Conservation (phyloP, 1,140 invertebrate species). For the Condylostylus longicornis region DNA sequence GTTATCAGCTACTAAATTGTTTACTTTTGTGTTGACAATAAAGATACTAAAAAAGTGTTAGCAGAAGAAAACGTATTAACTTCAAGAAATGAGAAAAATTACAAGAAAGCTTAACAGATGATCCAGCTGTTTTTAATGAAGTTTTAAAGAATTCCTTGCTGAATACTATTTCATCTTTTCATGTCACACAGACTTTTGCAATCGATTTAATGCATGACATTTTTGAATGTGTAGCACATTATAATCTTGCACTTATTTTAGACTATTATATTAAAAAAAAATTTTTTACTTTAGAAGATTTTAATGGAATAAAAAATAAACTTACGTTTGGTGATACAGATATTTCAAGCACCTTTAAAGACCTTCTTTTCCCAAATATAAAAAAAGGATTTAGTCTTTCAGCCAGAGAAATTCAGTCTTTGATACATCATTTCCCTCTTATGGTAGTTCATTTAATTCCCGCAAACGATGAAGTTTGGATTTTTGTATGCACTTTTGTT, state of each 20-base stretch:
- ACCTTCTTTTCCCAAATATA: not conserved
- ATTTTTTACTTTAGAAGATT: constrained; percentile 14
- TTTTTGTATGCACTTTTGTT: no score
- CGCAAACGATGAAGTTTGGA: constrained; percentile 12
- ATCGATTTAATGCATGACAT: constrained; percentile 24
- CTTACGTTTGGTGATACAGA: constrained; percentile 1
- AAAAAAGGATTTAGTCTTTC: constrained; percentile 11
- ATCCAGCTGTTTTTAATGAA: constrained; percentile 12
- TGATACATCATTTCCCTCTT: constrained; percentile 13
- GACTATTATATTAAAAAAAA: constrained; percentile 13
- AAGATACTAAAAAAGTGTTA: not conserved
- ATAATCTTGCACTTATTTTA: constrained; percentile 15
- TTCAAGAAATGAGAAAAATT: not conserved
- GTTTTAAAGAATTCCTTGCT: constrained; percentile 11
- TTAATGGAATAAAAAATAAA: constrained; percentile 9
- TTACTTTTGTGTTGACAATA: constrained; percentile 18
- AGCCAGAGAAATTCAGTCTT: constrained; percentile 17
- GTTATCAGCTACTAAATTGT: constrained; percentile 17
- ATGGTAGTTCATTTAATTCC: constrained; percentile 16
- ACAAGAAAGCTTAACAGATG: constrained; percentile 3
- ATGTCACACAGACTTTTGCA: constrained; percentile 15
- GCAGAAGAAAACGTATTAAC: not conserved
- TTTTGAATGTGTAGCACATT: constrained; percentile 17
- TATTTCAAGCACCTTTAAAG: no score
- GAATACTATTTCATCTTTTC: constrained; percentile 13